These are phyloP conservation scores for Acanthiza pusilla DNA, from an alignment of 2,797 vertebrate species.

Conservation along the genomic window DNA sequence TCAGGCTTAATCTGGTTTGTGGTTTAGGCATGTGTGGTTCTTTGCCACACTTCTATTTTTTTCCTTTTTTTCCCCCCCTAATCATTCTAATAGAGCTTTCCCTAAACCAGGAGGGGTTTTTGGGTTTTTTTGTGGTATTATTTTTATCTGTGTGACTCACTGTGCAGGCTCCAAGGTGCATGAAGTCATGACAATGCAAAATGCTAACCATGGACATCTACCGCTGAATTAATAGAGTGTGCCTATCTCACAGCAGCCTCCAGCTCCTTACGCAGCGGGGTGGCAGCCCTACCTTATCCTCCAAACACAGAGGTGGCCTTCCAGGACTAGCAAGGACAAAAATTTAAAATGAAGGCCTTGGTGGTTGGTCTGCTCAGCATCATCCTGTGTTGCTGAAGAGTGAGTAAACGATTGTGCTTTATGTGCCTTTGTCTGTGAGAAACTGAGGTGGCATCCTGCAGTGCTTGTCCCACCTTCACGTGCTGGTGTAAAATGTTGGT, in stretches of 20 bases:
- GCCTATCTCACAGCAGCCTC: not conserved
- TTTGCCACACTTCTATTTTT: not conserved
- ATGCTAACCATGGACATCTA: not conserved
- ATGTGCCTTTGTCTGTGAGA: not conserved
- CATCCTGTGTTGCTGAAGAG: not conserved
- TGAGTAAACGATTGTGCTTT: not conserved
- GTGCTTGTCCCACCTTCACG: too few relatives aligned
- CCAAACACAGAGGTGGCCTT: not conserved
- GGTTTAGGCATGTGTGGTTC: not conserved
- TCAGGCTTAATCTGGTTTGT: not conserved
- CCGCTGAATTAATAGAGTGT: not conserved
- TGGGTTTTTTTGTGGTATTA: not conserved
- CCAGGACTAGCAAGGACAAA: rapidly evolving
- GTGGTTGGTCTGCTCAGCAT: not conserved
- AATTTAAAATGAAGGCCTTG: not conserved
- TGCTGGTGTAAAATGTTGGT: not conserved
- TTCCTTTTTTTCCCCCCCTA: not conserved
- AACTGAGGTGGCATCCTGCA: not conserved
- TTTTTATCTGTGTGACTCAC: not conserved
- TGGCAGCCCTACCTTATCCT: not conserved
- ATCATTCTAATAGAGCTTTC: not conserved
- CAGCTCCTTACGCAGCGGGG: rapidly evolving
- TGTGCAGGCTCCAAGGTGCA: not conserved
- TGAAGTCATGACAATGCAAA: not conserved
- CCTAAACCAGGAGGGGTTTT: not conserved